A percentile compares a stretch with the other conserved stretches of the same genome.
phyloP scores from a whole-genome alignment of 2,797 vertebrate genomes.

The Pyrocephalus nanus region DNA sequence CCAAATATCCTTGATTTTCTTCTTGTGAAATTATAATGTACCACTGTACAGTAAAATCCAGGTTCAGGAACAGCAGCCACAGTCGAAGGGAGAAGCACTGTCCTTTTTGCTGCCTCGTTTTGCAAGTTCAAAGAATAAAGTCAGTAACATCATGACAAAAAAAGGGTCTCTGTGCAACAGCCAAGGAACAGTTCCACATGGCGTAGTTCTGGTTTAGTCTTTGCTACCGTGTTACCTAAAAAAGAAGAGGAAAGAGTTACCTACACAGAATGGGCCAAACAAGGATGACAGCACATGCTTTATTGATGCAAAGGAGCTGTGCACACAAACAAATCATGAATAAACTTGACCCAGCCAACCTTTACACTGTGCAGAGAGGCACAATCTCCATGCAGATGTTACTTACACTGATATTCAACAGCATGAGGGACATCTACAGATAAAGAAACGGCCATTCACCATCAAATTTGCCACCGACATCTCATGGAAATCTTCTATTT shows the following conservation, averaged over 20 bases:
- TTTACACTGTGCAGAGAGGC: neutral
- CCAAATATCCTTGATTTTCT: neutral
- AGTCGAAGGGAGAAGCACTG: neutral
- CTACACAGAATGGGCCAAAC: neutral
- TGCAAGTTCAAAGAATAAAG: neutral
- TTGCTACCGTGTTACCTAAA: conserved; percentile 94
- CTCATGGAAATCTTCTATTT: neutral
- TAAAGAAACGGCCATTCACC: neutral
- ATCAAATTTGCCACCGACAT: neutral
- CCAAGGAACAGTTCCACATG: neutral
- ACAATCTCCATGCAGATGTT: neutral
- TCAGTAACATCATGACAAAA: neutral
- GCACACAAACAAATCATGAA: neutral
- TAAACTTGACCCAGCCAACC: neutral
- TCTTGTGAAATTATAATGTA: neutral
- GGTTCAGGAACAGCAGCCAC: neutral
- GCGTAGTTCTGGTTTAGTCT: conserved; percentile 43
- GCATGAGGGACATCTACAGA: neutral
- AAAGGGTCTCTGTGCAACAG: conserved; percentile 13
- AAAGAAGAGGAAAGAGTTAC: conserved; percentile 61
- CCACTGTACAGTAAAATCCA: conserved; percentile 1
- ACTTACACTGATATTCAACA: neutral
- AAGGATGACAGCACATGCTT: rapidly evolving
- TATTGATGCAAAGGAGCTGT: neutral
- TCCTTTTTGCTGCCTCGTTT: neutral